These are phyloP conservation scores for Chironomus tentans DNA, from an alignment of 2,888 invertebrate genomes.

Conservation along the genomic window DNA sequence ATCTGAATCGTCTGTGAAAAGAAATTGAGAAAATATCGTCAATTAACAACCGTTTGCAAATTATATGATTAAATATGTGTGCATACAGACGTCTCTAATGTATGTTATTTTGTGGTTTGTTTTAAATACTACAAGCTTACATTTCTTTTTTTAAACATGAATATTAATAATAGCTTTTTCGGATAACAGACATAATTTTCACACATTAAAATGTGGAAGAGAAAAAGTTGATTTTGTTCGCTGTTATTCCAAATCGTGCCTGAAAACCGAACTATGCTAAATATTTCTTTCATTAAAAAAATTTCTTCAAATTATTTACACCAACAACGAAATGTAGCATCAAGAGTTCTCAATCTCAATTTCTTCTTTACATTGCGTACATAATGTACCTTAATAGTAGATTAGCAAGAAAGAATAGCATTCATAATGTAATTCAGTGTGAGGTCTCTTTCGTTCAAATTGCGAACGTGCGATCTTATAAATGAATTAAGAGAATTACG, in stretches of 20 bases:
- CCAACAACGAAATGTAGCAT: background rate
- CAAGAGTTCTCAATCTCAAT: background rate
- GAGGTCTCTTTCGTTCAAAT: background rate
- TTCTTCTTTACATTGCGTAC: background rate
- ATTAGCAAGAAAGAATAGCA: too few relatives aligned
- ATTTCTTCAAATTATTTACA: too few relatives aligned
- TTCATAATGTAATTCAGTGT: background rate
- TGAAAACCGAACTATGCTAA: background rate
- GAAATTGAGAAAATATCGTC: constrained; percentile 18
- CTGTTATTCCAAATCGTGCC: background rate
- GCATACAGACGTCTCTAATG: background rate
- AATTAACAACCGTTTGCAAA: constrained; percentile 27
- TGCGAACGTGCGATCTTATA: background rate
- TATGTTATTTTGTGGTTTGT: background rate
- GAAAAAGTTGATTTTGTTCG: background rate
- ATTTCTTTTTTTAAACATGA: too few relatives aligned
- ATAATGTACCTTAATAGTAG: too few relatives aligned
- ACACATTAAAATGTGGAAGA: background rate
- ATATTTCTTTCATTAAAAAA: too few relatives aligned
- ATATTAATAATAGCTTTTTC: background rate
- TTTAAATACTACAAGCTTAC: too few relatives aligned
- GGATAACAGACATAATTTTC: background rate
- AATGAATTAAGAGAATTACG: background rate
- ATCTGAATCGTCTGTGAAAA: constrained; percentile 54
- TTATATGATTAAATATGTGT: constrained; percentile 9